Evolutionary conservation across 1,140 invertebrate genomes (phyloP).

Genomic region (Rhizoglyphus robini): DNA sequence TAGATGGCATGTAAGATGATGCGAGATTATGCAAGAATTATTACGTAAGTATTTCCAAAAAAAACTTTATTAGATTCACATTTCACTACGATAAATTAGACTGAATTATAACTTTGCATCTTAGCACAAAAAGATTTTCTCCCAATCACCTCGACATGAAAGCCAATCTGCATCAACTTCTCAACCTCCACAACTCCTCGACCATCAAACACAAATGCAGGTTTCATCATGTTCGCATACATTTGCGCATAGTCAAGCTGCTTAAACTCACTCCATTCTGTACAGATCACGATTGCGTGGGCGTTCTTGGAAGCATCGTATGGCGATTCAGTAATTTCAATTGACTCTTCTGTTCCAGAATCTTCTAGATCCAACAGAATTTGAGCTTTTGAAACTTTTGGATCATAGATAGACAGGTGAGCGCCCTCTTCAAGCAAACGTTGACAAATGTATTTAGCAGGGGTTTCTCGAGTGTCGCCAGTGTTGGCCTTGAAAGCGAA

Average conservation of each 20-base stretch:
- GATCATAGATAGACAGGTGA: conserved; percentile 87
- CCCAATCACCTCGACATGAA: conserved; percentile 92
- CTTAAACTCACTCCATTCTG: conserved; percentile 97
- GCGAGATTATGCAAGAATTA: too few species aligned
- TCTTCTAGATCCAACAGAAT: conserved; percentile 25
- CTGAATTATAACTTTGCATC: too few species aligned
- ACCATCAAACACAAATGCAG: conserved; percentile 96
- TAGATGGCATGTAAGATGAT: too few species aligned
- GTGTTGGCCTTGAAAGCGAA: conserved; percentile 99
- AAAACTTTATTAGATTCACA: too few species aligned
- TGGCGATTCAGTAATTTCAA: conserved; percentile 62
- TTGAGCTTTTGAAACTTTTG: conserved; percentile 53
- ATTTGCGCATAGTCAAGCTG: conserved; percentile 74
- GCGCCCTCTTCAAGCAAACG: conserved; percentile 92
- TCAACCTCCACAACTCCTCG: conserved; percentile 84
- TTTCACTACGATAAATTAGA: too few species aligned
- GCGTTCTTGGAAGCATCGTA: conserved; percentile 71
- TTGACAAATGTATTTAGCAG: conserved; percentile 83
- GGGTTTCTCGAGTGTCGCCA: conserved; percentile 90
- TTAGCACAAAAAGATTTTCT: neutral
- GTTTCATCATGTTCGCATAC: conserved; percentile 89
- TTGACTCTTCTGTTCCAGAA: conserved; percentile 29
- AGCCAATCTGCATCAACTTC: conserved; percentile 69
- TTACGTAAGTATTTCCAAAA: too few species aligned
- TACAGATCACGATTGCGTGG: conserved; percentile 91